phyloP scores from a whole-genome alignment of 1,140 invertebrate genomes.

The Dendrolimus kikuchii region DNA sequence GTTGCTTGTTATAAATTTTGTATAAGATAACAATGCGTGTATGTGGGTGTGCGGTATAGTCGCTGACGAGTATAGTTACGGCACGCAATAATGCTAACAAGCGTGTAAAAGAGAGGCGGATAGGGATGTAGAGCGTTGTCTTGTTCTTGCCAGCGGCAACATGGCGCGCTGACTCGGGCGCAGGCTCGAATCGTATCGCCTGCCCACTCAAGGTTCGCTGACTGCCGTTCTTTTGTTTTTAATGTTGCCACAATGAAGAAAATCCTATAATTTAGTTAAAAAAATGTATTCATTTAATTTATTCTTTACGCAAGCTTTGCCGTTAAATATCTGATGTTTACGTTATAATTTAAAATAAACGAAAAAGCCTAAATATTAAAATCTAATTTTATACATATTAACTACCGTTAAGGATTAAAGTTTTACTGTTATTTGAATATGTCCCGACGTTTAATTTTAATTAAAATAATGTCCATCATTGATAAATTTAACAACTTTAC shows the following conservation, averaged over 20 bases:
- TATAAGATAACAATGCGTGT: conserved; percentile 69
- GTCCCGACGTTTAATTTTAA: no score
- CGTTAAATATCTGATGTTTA: no score
- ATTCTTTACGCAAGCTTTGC: no score
- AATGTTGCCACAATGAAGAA: conserved; percentile 51
- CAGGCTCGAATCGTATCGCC: conserved; percentile 73
- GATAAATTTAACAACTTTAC: no score
- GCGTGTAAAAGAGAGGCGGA: conserved; percentile 42
- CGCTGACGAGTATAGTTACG: conserved; percentile 70
- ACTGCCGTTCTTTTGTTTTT: conserved; percentile 74
- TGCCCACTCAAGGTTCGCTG: conserved; percentile 74
- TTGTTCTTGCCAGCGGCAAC: conserved; percentile 51
- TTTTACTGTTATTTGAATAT: no score
- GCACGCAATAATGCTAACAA: conserved; percentile 72
- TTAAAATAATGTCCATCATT: no score
- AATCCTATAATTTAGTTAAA: conserved; percentile 3
- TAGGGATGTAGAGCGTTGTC: conserved; percentile 45
- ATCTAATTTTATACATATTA: no score
- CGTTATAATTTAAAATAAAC: no score
- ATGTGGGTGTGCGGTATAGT: conserved; percentile 65
- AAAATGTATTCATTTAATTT: neutral
- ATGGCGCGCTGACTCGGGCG: conserved; percentile 69
- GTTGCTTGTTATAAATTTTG: conserved; percentile 71
- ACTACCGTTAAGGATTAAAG: no score
- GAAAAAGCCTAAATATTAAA: no score